Evolutionary conservation across 2,797 vertebrate genomes (phyloP), one percentile per base, ranked within the genome.

Genomic region (Apodemus agrarius): DNA sequence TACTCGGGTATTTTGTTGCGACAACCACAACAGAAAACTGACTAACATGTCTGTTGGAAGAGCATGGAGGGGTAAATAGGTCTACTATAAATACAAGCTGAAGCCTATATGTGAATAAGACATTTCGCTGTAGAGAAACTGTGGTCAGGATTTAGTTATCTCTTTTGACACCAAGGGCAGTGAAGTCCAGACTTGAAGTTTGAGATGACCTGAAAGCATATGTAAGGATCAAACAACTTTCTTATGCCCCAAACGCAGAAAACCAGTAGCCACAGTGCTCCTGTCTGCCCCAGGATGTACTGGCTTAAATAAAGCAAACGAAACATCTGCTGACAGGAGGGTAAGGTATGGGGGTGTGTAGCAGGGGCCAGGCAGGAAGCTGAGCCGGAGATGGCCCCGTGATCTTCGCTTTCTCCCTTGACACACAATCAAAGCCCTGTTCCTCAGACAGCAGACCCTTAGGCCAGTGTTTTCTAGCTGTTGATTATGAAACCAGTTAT

Each of bases 401-500:
- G 46, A 46, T 40, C 49, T 84, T 24, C 86, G 43, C 19, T 54
- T 19, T 94, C 31, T 89, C 69, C 29, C 54, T 8, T 24, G 26
- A 40, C n/a, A 1, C 46, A 93, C 37, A 93, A 24, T 81, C 12
- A 37, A 40, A 92, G n/a, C 59, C 59, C 96, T 95, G 83, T 67
- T 93, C 11, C 63, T 94, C n/a, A 91, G 82, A 17, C 74, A 88
- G 37, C 31, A 7, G 52, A 76, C 79, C 83, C 61, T 22, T 24
- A 72, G 89, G 86, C 49, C 26, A 78, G n/a, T 65, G 89, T 87
- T 94, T 89, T 94, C 91, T 76, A 94, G 72, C 40, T 49, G 40
- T 87, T 37, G 57, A 37, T 91, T 92, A 94, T 88, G 86, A 97
- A 96, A 82, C 91, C 31, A 83, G 85, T 90, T 93, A 86, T 63